Conservation (phyloP, 2,888 invertebrate genomes). For the Pyrrhosoma nymphula region DNA sequence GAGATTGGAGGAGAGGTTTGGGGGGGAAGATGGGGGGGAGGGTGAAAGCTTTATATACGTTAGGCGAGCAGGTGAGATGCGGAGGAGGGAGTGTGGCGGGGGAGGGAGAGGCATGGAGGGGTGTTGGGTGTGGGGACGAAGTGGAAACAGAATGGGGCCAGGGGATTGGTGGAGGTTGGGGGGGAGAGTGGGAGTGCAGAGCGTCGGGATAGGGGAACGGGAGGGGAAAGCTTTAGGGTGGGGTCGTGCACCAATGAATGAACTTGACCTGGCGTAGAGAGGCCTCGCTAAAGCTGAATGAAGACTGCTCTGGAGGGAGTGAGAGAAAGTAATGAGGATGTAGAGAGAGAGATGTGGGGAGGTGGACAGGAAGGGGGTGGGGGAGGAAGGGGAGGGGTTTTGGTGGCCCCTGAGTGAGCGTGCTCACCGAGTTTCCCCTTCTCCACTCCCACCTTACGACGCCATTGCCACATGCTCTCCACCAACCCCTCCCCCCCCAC, state of each 20-base stretch:
- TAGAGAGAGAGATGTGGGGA: background rate
- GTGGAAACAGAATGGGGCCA: background rate
- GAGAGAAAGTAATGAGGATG: background rate
- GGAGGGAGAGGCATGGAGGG: background rate
- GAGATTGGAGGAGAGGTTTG: background rate
- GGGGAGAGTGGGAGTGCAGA: background rate
- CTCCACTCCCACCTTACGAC: constrained; percentile 35
- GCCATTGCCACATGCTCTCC: background rate
- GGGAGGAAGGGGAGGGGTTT: background rate
- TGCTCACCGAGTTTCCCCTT: background rate
- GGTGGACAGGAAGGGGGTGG: background rate
- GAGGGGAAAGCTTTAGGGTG: constrained; percentile 26
- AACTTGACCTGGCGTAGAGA: constrained; percentile 43
- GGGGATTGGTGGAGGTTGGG: background rate
- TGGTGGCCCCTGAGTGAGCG: constrained; percentile 51
- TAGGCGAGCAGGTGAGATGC: background rate
- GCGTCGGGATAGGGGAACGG: background rate
- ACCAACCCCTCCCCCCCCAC: background rate
- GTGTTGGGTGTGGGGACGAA: background rate
- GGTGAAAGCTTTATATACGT: too few relatives aligned
- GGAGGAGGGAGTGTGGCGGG: background rate
- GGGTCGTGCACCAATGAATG: constrained; percentile 51
- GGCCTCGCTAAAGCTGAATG: constrained; percentile 43
- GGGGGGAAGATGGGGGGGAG: background rate
- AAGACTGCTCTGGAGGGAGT: background rate